Base-by-base conservation (phyloP, 2,888 invertebrate species). In the Malacosoma neustria region DNA sequence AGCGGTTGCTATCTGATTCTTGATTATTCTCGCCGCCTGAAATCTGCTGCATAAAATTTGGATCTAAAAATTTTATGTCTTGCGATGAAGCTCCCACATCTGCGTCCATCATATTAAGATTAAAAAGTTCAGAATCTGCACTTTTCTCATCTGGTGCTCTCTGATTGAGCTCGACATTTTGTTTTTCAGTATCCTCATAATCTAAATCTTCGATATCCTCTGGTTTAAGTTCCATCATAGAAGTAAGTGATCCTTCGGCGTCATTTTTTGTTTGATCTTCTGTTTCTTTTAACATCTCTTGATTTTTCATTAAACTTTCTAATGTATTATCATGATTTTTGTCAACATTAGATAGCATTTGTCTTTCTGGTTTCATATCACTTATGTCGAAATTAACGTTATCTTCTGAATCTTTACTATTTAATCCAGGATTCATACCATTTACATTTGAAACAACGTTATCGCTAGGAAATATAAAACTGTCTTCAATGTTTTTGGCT, bases 401-500 rank as follows among this genome's bases (percentile, higher is more conserved):
- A 15, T 39, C 38, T 37, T 49, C 32, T 3, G 45, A 42, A 29
- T 39, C 40, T 12, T 54, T 48, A 11, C 45, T 54, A 14, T 11
- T 48, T 13, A 50, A 38, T 33, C 42, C 33, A 9, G 40, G 43
- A 29, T 43, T 32, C 11, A 12, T 14, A 12, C 4, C 13, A 15
- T 7, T 32, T 4, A 32, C 32, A 11, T 32, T 32, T 12, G 13
- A 22, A 5, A 13, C 12, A 11, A 13, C 5, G 7, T 32, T 22
- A 1, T 11, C 9, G 13, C 14, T n/a, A 32, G 15, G 12, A 22
- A 12, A 22, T 36, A 61, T 70, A 15, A 80, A 74, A 45, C 64
- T 67, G 32, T 82, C 72, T 56, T 81, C 79, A 33, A 81, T 73
- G 43, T 73, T 77, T 52, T 44, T 70, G 1, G 61, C 73, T 11